Base-by-base conservation (phyloP, 2,888 invertebrate species). In the Cheiracanthium punctorium region DNA sequence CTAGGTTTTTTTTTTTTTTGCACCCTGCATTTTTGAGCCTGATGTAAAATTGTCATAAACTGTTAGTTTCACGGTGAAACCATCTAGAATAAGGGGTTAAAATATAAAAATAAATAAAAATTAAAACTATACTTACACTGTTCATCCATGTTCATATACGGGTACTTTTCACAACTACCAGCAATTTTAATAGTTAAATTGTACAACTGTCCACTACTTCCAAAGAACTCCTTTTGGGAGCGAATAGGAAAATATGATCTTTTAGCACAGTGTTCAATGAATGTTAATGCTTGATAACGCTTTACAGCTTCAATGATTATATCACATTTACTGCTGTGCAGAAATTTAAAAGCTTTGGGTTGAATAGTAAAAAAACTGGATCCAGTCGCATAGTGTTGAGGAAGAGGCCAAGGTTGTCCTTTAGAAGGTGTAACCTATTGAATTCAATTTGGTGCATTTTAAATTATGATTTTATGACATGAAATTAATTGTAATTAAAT, bases 81-180 rank as follows among this genome's bases (percentile, higher is more conserved):
- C n/a, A 17, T 69, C 14, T 29, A 30, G 32, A 10, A 12, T 10
- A 30, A 69, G n/a, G 28, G 14, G 37, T 10, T 37, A 37, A n/a
- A n/a, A 2, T 48, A 28, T 24, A 10, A 30, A 58, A 58, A 32
- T 43, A 48, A n/a, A 10, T 30, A 30, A 30, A n/a, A 30, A 32
- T 30, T 0, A 67, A 28, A 48, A 72, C 5, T 29, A 14, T 79
- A 90, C 94, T 93, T 93, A 96, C 95, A 96, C 89, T 94, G 93
- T 92, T 97, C 97, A 90, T 95, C 94, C 94, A 96, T 96, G 71
- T 93, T 91, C 43, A 94, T 92, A 87, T 93, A 92, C 0, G 96
- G 96, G 90, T 93, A 93, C 0, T 92, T 92, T 90, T 95, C 94
- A 91, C 96, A 97, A 0, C 93, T 91, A 7, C 92, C 91, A 29